These are phyloP conservation scores for Dicerorhinus sumatrensis DNA, from an alignment of 2,113 vertebrate genomes.

Conservation along the genomic window DNA sequence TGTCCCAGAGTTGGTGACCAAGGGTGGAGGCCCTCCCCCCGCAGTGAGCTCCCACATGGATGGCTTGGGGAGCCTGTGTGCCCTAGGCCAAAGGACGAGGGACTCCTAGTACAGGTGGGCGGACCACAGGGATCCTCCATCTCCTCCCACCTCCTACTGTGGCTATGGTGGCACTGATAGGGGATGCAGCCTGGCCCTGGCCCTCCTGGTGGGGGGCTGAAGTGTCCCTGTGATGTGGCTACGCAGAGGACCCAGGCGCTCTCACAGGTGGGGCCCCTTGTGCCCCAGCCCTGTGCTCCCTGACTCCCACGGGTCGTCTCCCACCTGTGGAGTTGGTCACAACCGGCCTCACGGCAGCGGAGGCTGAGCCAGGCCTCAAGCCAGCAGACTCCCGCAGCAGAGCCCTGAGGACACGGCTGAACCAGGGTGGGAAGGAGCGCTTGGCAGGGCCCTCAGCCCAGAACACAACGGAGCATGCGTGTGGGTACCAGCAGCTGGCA, in stretches of 20 bases:
- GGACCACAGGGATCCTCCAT: neutral
- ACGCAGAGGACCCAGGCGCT: neutral
- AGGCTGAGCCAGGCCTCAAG: neutral
- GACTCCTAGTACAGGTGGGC: neutral
- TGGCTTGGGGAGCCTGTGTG: neutral
- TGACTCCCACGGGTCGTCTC: rapidly evolving
- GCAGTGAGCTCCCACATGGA: neutral
- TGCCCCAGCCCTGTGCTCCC: neutral
- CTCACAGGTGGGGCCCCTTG: neutral
- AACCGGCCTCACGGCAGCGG: neutral
- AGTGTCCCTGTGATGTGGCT: neutral
- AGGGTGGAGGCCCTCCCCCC: neutral
- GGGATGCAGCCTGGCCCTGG: neutral
- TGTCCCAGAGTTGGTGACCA: neutral
- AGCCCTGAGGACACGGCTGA: neutral
- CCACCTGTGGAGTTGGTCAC: neutral
- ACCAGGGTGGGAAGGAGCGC: neutral
- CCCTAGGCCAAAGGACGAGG: neutral
- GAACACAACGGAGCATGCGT: rapidly evolving
- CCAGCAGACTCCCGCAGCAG: neutral
- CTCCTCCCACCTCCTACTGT: neutral
- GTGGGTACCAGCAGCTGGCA: neutral
- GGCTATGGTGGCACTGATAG: neutral
- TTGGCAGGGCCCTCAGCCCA: neutral
- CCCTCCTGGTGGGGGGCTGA: neutral